Percentiles rank a stretch among this genome's conserved stretches.
These are phyloP conservation scores for Amyelois transitella DNA, from an alignment of 1,140 invertebrate species.

Conservation along the genomic window DNA sequence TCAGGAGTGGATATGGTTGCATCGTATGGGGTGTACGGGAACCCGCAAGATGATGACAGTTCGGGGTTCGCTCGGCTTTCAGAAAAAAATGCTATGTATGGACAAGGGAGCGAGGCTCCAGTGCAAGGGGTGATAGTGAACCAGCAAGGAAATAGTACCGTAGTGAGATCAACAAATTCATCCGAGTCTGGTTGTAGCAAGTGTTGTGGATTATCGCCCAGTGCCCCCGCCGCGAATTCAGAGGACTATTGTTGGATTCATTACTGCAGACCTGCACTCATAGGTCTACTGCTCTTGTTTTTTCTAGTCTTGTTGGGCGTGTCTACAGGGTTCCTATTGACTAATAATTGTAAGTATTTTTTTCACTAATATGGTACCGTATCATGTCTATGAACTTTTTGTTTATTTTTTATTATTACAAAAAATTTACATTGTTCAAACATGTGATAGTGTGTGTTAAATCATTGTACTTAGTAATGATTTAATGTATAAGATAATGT, in stretches of 20 bases:
- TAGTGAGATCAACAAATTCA: conserved; percentile 46
- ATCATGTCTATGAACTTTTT: too few species aligned
- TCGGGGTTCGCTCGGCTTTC: conserved; percentile 65
- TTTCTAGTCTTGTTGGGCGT: conserved; percentile 66
- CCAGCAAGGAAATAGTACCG: conserved; percentile 69
- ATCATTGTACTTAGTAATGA: too few species aligned
- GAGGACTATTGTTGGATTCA: conserved; percentile 69
- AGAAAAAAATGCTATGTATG: conserved; percentile 56
- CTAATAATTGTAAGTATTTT: conserved; percentile 68
- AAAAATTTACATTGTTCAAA: neutral
- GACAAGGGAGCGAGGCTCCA: conserved; percentile 55
- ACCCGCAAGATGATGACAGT: conserved; percentile 69
- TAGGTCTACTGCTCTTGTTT: conserved; percentile 60
- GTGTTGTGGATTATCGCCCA: conserved; percentile 44
- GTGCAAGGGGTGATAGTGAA: conserved; percentile 72
- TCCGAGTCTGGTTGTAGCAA: conserved; percentile 39
- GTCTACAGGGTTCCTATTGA: conserved; percentile 67
- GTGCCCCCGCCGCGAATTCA: conserved; percentile 49
- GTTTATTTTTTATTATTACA: neutral
- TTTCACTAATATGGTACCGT: too few species aligned
- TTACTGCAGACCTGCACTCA: conserved; percentile 60
- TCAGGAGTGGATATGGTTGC: conserved; percentile 73
- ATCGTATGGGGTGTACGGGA: conserved; percentile 70
- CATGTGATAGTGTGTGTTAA: neutral
- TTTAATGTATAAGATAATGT: too few species aligned